A percentile compares a stretch with the other conserved stretches of the same genome.
phyloP scores from a whole-genome alignment of 2,113 vertebrate species.

The Ciconia maguari region DNA sequence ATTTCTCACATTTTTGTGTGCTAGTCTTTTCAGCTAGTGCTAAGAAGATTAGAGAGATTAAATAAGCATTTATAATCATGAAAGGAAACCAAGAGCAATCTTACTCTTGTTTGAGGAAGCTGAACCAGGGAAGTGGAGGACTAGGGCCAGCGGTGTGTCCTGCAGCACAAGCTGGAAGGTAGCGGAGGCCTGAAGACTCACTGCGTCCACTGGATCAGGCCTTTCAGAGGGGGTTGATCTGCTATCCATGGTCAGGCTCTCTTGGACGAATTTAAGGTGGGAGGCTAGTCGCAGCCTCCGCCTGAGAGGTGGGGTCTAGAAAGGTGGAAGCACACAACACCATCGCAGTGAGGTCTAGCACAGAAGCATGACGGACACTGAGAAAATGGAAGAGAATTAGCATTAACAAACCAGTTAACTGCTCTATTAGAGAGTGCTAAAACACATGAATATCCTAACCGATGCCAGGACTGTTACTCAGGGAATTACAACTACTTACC shows the following conservation, averaged over 20 bases:
- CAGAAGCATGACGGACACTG: neutral
- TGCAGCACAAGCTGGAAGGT: neutral
- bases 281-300: no score
- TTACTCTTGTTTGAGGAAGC: neutral
- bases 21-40: neutral
- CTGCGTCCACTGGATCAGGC: neutral
- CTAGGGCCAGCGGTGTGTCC: neutral
- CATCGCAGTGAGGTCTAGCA: neutral
- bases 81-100: neutral
- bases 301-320: neutral
- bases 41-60: neutral
- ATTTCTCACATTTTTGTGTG: neutral
- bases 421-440: neutral
- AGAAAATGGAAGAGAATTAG: neutral
- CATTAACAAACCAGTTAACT: neutral
- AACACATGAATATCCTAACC: neutral
- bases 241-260: fast-evolving
- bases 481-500: neutral
- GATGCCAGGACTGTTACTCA: neutral
- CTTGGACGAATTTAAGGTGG: neutral
- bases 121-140: fast-evolving
- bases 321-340: neutral
- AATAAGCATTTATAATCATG: neutral
- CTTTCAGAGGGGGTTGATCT: neutral
- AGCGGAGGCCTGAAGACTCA: fast-evolving